Evolutionary conservation across 2,113 vertebrate genomes (phyloP), one percentile per base, ranked within the genome.

Genomic region (Thomomys bottae): DNA sequence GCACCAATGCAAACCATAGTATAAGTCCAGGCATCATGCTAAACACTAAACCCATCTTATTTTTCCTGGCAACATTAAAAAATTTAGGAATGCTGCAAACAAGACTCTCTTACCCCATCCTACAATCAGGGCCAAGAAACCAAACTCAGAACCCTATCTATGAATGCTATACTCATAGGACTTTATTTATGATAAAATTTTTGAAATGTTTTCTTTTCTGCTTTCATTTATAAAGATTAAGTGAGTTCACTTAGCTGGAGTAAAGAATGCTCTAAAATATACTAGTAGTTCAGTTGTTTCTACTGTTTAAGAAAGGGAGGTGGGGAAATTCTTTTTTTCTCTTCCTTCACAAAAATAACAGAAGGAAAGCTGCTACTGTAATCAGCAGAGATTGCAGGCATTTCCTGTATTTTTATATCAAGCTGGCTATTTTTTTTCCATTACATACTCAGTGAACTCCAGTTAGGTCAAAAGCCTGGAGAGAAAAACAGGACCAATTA

Each of bases 371-470:
- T 97, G 98, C 97, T 97, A 97, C 77, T 95, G 97, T 98, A 98
- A 98, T 98, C 98, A 98, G 97, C 95, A 97, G 94, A 94, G 96
- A 98, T 97, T 98, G 97, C 98, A 98, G 98, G 98, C 98, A 99
- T 98, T 99, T 99, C 99, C 99, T 99, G 98, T 98, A 98, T 97
- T 98, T 98, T 98, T 96, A 96, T 97, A 97, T 97, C 96, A 98
- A 98, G 97, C 97, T 94, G 34, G 96, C 98, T 98, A 97, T 97
- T 98, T 98, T 98, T 96, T 98, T 99, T 98, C 99, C 99, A 99
- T 99, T 98, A 98, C 98, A 98, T 97, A 97, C 91, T 97, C 96
- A 97, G 90, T 96, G 94, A 98, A 98, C 97, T 98, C 96, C 93
- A 97, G 94, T 95, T 96, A 97, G 98, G 97, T 98, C 97, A 97